Conservation (phyloP, 2,888 invertebrate genomes). For the Caenorhabditis doughertyi region DNA sequence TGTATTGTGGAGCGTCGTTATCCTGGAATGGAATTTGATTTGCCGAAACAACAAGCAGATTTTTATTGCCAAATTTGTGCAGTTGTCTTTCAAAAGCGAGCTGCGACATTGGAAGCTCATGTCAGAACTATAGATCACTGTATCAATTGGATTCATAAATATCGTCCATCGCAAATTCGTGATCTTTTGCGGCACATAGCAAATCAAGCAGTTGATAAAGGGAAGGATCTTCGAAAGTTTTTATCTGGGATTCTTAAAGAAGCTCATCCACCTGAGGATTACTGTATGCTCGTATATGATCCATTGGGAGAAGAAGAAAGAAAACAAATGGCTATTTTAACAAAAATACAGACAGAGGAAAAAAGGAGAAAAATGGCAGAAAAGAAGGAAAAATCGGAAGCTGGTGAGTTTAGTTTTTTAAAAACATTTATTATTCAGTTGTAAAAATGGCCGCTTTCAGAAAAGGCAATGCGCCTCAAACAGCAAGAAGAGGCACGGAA, state of each 20-base stretch:
- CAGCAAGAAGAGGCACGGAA: neutral
- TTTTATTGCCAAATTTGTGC: constrained; percentile 70
- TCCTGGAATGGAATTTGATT: neutral
- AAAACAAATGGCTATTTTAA: neutral
- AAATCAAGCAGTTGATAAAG: constrained; percentile 39
- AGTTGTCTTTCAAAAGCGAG: constrained; percentile 49
- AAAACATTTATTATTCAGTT: neutral
- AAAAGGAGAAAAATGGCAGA: constrained; percentile 15
- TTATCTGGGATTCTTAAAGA: constrained; percentile 60
- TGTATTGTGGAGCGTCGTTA: constrained; percentile 66
- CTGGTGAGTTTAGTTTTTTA: constrained; percentile 18
- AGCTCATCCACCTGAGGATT: constrained; percentile 52
- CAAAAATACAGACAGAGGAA: constrained; percentile 20
- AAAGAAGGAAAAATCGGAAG: constrained; percentile 5
- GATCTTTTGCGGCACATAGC: constrained; percentile 42
- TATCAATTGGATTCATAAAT: constrained; percentile 67
- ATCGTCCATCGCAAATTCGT: constrained; percentile 46
- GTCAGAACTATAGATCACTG: constrained; percentile 65
- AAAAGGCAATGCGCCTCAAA: neutral
- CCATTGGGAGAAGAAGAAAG: constrained; percentile 65
- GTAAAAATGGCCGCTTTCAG: neutral
- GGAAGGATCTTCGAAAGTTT: constrained; percentile 35
- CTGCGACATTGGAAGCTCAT: constrained; percentile 60
- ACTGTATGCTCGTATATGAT: constrained; percentile 72
- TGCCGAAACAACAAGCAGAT: constrained; percentile 25